These are phyloP conservation scores for Acrobasis consociella DNA, from an alignment of 2,888 invertebrate genomes.

Conservation along the genomic window DNA sequence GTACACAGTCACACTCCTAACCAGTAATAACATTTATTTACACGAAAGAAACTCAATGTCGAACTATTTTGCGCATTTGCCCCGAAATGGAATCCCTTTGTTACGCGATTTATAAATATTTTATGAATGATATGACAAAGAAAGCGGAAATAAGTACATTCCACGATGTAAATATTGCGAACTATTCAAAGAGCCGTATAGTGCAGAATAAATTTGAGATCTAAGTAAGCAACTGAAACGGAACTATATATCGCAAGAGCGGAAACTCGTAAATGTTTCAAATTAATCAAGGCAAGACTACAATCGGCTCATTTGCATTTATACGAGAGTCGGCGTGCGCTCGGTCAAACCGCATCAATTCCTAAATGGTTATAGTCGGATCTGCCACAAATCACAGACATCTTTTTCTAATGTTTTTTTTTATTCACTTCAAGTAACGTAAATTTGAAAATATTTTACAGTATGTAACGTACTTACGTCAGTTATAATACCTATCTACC, in stretches of 20 bases:
- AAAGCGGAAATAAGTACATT: conserved; percentile 47
- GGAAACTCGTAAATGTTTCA: conserved; percentile 61
- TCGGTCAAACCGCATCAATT: conserved; percentile 57
- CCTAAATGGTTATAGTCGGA: conserved; percentile 45
- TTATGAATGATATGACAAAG: conserved; percentile 71
- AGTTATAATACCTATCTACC: no score
- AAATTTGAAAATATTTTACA: no score
- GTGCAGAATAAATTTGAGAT: conserved; percentile 22
- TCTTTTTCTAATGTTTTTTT: background rate
- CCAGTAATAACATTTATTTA: conserved; percentile 77
- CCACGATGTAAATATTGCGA: conserved; percentile 16
- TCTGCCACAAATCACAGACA: conserved; percentile 33
- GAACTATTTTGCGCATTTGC: conserved; percentile 76
- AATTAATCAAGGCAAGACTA: conserved; percentile 65
- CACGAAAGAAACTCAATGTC: conserved; percentile 80
- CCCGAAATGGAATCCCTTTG: conserved; percentile 78
- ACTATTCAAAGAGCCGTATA: conserved; percentile 7
- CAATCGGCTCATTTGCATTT: conserved; percentile 70
- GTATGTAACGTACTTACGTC: no score
- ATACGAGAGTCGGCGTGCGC: conserved; percentile 59
- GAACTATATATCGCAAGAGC: conserved; percentile 40
- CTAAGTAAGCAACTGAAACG: conserved; percentile 40
- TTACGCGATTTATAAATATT: conserved; percentile 74
- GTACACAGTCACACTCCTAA: conserved; percentile 54
- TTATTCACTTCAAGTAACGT: background rate